Evolutionary conservation across 2,797 vertebrate species (phyloP), one percentile per base, ranked within the genome.

Genomic region (Ambastaia sidthimunki): DNA sequence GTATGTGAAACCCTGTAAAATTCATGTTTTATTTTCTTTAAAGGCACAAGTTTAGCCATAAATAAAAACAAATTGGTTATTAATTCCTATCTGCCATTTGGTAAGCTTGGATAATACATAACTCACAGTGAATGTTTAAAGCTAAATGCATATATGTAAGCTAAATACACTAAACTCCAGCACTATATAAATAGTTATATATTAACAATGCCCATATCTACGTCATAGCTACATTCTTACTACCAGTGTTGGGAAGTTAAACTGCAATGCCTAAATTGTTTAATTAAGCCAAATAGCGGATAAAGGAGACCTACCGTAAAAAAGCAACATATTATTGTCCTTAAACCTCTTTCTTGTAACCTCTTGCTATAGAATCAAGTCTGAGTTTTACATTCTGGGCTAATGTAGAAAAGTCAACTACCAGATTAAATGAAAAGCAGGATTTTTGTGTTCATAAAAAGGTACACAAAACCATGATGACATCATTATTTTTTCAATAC

Each of bases 1-100:
- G 83, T 72, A 90, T 85, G 86, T 87, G 84, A 81, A 88, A 92
- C 90, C 88, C 85, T 92, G 90, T 92, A 89, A 89, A 90, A 90
- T 88, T 87, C 83, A 67, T 85, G 83, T 88, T 88, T 92, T 76
- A 87, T 74, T 79, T 86, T 90, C 18, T 77, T 71, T 71, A 87
- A 93, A 94, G 92, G 93, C 92, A 93, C 93, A 91, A 89, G 90
- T 91, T 91, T 81, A 92, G 91, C 90, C 90, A 88, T 86, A 10
- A 83, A 90, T 84, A 84, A 71, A 68, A 89, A 81, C 37, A 89
- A 74, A 80, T 84, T 82, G 67, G 73, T 85, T 81, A 81, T 85
- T 86, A 79, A 74, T 48, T 52, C 48, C 18, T 50, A 67, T 76
- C 55, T 63, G 63, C 55, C 21, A 23, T 62, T 81, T 77, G 65